Evolutionary conservation across 2,113 vertebrate genomes (phyloP), one percentile per base, ranked within the genome.

Genomic region (Microtus montanus): DNA sequence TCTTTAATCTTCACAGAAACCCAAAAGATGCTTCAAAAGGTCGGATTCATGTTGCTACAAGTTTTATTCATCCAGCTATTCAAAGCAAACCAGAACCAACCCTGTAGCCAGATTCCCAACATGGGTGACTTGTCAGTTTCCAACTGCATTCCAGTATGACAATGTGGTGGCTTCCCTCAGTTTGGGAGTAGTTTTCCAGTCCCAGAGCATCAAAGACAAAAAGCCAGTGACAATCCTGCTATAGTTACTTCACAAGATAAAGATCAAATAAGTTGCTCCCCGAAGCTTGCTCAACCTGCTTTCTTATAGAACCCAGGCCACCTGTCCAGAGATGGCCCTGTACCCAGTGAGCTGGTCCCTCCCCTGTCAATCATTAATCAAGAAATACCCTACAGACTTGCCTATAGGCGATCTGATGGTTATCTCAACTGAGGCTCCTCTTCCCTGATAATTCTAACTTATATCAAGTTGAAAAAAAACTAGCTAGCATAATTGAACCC

Each of bases 171-270:
- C 75, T 94, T 91, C 77, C 44, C 22, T 95, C 78, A 77, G 24
- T 66, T 89, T 92, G 88, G 71, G 38, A 89, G 92, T 89, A 54
- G 68, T 44, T 44, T 87, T 74, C 17, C 41, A 94, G 54, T 41
- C 22, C 61, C 52, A 64, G n/a, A 41, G 58, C 22, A n/a, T 77
- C 54, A 35, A 52, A 54, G 17, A 44, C n/a, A 86, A 96, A 90
- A 52, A 92, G 41, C n/a, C 22, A 86, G 6, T 82, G 30, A 91
- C 87, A 91, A 79, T 74, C 7, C 49, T 94, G 22, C 30, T 89
- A 15, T 66, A 24, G 1, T 93, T 20, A 64, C 13, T 41, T 68
- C 61, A 78, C 28, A 79, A 71, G 38, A 30, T 92, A 26, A 74
- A 15, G 52, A 30, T 74, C 44, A 73, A 68, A 54, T 52, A 44